Evolutionary conservation across 2,888 invertebrate species (phyloP), one percentile per base, ranked within the genome.

Genomic region (Yponomeuta malinellus): DNA sequence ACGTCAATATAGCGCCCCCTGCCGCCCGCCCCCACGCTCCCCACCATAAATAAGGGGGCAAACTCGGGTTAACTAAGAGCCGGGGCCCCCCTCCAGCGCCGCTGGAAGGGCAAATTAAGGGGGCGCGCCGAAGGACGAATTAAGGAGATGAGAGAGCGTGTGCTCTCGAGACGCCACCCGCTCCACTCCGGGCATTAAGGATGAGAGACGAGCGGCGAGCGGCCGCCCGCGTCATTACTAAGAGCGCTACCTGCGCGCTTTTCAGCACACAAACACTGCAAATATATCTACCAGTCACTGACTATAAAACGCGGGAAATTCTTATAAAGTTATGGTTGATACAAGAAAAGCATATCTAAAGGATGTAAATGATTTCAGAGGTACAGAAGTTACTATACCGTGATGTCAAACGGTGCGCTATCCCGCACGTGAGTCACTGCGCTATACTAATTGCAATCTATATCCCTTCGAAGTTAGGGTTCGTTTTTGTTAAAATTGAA

Each of bases 61-160:
- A 85, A 86, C 89, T 87, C 88, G 88, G 88, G 86, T 90, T 89
- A 90, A 88, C 88, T 72, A 86, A 89, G 90, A 88, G 84, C 83
- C 86, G 84, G 84, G 84, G 81, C 81, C 84, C 88, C 78, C 87
- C 86, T 85, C 78, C 80, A 79, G 81, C 85, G 82, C 79, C 80
- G 84, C 83, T 83, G 84, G 83, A 78, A 82, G 87, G 88, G 88
- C 85, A 89, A 86, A 86, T 83, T 82, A 83, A 87, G 91, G 90
- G 90, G 90, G 90, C 90, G 90, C 84, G 90, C 90, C 90, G 92
- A 91, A 91, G 92, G 92, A 91, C 92, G 90, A 92, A 90, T 90
- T 92, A 91, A 92, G 92, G 91, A 92, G 92, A 91, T 90, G 90
- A 90, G 90, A 90, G 90, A 91, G 90, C 89, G 88, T 88, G 87